A percentile compares a stretch with the other conserved stretches of the same genome.
phyloP scores from a whole-genome alignment of 2,888 invertebrate species.

The Napeogenes sylphis region DNA sequence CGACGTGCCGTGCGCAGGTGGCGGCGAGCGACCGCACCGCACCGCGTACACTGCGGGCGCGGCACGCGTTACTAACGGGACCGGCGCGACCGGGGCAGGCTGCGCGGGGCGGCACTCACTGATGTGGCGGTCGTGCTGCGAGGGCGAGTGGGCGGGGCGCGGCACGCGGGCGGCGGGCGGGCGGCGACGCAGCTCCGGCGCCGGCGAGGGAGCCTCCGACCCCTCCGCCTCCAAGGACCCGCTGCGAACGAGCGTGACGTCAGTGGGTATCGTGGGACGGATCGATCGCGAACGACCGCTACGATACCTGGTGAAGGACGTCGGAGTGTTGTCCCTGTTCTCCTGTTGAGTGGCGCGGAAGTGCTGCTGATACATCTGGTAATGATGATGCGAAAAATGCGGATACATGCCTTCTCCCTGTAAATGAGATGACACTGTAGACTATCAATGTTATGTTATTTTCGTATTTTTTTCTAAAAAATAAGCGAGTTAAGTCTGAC shows the following conservation, averaged over 20 bases:
- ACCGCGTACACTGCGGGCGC: conserved; percentile 42
- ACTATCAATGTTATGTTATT: too few species aligned
- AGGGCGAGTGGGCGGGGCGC: conserved; percentile 83
- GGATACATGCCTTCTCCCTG: conserved; percentile 74
- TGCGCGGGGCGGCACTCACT: conserved; percentile 37
- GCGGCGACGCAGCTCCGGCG: conserved; percentile 83
- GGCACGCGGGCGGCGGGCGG: conserved; percentile 80
- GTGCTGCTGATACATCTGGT: conserved; percentile 74
- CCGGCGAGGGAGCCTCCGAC: conserved; percentile 82
- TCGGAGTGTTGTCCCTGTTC: conserved; percentile 52
- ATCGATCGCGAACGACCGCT: too few species aligned
- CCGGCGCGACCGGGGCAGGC: too few species aligned
- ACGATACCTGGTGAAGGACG: conserved; percentile 62
- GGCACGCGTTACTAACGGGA: background rate
- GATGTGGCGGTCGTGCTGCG: conserved; percentile 79
- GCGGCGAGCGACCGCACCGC: conserved; percentile 50
- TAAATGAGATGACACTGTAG: conserved; percentile 30
- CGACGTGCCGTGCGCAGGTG: conserved; percentile 52
- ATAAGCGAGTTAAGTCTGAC: too few species aligned
- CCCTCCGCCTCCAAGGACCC: conserved; percentile 78
- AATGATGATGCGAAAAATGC: conserved; percentile 73
- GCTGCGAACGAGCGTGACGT: conserved; percentile 17
- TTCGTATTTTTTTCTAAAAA: too few species aligned
- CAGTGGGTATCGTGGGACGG: too few species aligned
- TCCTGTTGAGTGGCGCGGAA: conserved; percentile 73